Conservation (phyloP, 1,140 invertebrate genomes). For the Plectrocnemia conspersa region DNA sequence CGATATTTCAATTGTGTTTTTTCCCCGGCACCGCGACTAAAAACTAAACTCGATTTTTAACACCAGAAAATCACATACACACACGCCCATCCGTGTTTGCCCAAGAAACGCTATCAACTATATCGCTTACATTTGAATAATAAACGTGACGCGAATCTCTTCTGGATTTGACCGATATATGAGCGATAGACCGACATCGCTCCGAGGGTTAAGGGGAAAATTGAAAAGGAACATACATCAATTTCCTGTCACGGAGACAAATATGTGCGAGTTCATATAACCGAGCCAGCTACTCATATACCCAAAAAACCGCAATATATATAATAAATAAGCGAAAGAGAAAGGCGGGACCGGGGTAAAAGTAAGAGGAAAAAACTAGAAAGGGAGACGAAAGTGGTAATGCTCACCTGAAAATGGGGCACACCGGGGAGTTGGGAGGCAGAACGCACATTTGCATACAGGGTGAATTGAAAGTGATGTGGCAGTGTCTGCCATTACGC, state of each 20-base stretch:
- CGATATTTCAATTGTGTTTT: no score
- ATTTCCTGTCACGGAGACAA: constrained; percentile 19
- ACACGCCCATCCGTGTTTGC: no score
- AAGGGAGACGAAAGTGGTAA: constrained; percentile 2
- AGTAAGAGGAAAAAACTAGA: not conserved
- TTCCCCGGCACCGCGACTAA: no score
- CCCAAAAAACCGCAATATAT: constrained; percentile 30
- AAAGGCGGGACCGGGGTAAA: constrained; percentile 13
- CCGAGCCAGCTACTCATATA: not conserved
- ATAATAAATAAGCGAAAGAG: constrained; percentile 31
- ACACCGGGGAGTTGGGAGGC: constrained; percentile 21
- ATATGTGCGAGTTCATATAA: constrained; percentile 15
- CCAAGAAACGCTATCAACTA: no score
- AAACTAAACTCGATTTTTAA: no score
- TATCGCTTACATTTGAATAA: no score
- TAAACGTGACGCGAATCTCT: no score
- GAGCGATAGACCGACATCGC: no score
- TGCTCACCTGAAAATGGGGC: constrained; percentile 27
- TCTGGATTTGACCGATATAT: not conserved
- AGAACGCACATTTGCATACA: constrained; percentile 34
- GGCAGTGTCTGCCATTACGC: constrained; percentile 21
- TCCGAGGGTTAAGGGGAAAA: no score
- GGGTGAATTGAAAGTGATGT: constrained; percentile 34
- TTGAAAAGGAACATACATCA: constrained; percentile 12
- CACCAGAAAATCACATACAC: no score